Percentiles rank a stretch among this genome's conserved stretches.
phyloP scores from a whole-genome alignment of 2,797 vertebrate species.

The Anabacerthia variegaticeps region DNA sequence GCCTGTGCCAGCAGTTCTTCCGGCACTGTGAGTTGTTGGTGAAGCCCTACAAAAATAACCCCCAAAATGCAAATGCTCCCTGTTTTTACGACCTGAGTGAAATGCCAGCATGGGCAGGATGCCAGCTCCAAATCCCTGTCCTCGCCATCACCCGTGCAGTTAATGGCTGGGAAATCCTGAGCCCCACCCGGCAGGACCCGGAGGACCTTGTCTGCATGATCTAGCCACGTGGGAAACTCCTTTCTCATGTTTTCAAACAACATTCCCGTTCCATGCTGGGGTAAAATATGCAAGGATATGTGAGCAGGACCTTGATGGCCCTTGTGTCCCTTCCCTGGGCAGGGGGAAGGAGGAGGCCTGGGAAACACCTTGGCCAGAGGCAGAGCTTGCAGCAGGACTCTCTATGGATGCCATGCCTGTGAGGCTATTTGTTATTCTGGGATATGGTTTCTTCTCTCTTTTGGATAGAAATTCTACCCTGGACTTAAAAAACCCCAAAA shows the following conservation, averaged over 20 bases:
- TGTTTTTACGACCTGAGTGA: background rate
- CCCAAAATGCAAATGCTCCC: background rate
- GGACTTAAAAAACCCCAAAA: background rate
- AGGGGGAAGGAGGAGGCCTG: background rate
- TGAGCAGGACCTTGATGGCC: rapidly evolving
- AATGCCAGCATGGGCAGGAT: background rate
- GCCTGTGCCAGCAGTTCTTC: background rate
- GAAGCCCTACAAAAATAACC: background rate
- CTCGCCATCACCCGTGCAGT: background rate
- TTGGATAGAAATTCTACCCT: background rate
- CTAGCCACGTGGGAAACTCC: rapidly evolving
- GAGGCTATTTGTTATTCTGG: background rate
- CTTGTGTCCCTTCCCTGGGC: background rate
- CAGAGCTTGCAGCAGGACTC: background rate
- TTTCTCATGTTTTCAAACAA: background rate
- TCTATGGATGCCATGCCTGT: rapidly evolving
- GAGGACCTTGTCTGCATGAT: background rate
- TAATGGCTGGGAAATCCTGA: background rate
- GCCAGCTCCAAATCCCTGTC: background rate
- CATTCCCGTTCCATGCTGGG: background rate
- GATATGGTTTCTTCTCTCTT: background rate
- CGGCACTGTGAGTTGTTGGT: rapidly evolving
- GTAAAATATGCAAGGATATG: background rate
- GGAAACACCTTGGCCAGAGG: background rate
- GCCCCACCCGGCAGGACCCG: background rate